These are phyloP conservation scores for Heliothis peltigera DNA, from an alignment of 2,888 invertebrate genomes.

Conservation along the genomic window DNA sequence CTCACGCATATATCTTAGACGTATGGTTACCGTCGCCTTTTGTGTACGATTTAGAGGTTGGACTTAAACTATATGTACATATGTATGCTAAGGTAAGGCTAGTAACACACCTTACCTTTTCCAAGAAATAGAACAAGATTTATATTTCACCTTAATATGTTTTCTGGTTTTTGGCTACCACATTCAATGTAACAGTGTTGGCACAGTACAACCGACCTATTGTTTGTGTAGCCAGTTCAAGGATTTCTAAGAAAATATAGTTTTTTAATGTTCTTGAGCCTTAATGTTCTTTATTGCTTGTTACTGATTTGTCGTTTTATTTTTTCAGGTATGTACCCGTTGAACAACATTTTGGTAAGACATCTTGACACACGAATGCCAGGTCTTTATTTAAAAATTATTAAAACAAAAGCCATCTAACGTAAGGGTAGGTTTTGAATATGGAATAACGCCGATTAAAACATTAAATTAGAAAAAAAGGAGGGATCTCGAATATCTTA, in stretches of 20 bases:
- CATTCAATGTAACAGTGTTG: constrained; percentile 29
- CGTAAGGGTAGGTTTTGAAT: constrained; percentile 6
- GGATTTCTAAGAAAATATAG: not conserved
- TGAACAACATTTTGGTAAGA: constrained; percentile 35
- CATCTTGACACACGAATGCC: not conserved
- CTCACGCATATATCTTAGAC: constrained; percentile 30
- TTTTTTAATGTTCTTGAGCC: not conserved
- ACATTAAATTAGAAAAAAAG: constrained; percentile 37
- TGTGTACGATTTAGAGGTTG: constrained; percentile 14
- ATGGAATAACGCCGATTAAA: constrained; percentile 26
- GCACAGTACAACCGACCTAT: not conserved
- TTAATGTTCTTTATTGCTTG: constrained; percentile 21
- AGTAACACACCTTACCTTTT: not conserved
- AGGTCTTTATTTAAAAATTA: not conserved
- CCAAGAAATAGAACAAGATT: not conserved
- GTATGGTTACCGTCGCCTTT: constrained; percentile 12
- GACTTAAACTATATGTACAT: not conserved
- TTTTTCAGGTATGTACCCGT: constrained; percentile 65
- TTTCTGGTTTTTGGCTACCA: not conserved
- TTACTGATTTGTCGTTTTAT: constrained; percentile 34
- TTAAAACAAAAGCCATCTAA: too few species aligned
- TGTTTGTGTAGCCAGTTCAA: not conserved
- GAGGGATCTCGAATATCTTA: constrained; percentile 61
- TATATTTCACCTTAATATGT: not conserved
- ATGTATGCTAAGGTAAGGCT: not conserved